Base-by-base conservation (phyloP, 2,888 invertebrate species). In the Hoplodrina blanda region DNA sequence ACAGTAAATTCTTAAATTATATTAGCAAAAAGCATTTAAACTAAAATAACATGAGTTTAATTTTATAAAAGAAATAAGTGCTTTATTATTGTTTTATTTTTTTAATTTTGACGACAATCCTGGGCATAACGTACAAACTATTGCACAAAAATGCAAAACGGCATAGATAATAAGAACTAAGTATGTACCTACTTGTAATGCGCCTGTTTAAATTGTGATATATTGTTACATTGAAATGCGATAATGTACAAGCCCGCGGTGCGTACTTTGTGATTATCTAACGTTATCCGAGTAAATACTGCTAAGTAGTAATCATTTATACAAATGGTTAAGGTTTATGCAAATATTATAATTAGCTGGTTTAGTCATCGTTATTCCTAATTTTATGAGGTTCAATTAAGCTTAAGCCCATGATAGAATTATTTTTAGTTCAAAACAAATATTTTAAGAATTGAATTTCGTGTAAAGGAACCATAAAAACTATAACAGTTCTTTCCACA, bases 181-280 rank as follows among this genome's bases (percentile, higher is more conserved):
- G n/a, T 68, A 46, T 25, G 30, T 61, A 10, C n/a, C n/a, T n/a
- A n/a, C 41, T n/a, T 59, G 25, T n/a, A 55, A 60, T 66, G 73
- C 73, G 73, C 76, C 66, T 73, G 67, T 73, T 68, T 65, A 37
- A 59, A 73, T 56, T 65, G 53, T 69, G 73, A 62, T 61, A 69
- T 52, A 52, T 44, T 53, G 53, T 64, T 59, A 67, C 69, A 57
- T 73, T 49, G 70, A 62, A 67, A 73, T 66, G 60, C 62, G 78
- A 69, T 69, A 80, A 75, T 76, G 76, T 50, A 54, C 49, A 59
- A 19, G 56, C 52, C 19, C 20, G 57, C 53, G 30, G 54, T 66
- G 57, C 60, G 53, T 50, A 73, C 41, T 68, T 66, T 49, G 50
- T 62, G 50, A 61, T 61, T 78, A 69, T 62, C 55, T 55, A 63